Evolutionary conservation across 2,113 vertebrate species (phyloP).

Genomic region (Cervus canadensis): DNA sequence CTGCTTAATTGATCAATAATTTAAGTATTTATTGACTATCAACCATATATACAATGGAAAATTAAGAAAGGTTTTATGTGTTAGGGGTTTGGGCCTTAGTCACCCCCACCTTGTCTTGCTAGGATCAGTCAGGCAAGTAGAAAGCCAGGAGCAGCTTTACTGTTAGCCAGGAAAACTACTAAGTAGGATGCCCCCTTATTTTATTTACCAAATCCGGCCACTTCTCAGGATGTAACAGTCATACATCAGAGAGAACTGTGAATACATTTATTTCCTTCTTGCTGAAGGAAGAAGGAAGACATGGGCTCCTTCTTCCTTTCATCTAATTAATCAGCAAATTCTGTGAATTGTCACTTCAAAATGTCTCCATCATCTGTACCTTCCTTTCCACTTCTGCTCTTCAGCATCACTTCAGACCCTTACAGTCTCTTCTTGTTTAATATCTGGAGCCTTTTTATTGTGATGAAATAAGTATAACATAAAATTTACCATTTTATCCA

Average conservation of each 20-base stretch:
- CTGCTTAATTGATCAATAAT: not conserved
- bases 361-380: no score
- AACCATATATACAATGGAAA: not conserved
- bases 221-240: not conserved
- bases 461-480: not conserved
- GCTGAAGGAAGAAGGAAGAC: not conserved
- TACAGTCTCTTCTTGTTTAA: not conserved
- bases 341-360: not conserved
- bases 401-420: not conserved
- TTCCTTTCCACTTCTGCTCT: not conserved
- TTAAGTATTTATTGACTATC: not conserved
- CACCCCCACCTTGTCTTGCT: fast-evolving
- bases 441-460: not conserved
- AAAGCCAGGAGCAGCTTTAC: not conserved
- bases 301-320: not conserved
- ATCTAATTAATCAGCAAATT: not conserved
- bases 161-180: not conserved
- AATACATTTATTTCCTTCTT: not conserved
- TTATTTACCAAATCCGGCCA: not conserved
- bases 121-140: not conserved
- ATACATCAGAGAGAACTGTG: not conserved
- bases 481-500: not conserved
- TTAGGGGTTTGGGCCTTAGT: not conserved
- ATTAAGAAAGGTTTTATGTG: not conserved
- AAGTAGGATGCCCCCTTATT: no score